Evolutionary conservation across 53 echinoderm and acorn worm species (phyloP).

Genomic region (Echinarachnius parma): DNA sequence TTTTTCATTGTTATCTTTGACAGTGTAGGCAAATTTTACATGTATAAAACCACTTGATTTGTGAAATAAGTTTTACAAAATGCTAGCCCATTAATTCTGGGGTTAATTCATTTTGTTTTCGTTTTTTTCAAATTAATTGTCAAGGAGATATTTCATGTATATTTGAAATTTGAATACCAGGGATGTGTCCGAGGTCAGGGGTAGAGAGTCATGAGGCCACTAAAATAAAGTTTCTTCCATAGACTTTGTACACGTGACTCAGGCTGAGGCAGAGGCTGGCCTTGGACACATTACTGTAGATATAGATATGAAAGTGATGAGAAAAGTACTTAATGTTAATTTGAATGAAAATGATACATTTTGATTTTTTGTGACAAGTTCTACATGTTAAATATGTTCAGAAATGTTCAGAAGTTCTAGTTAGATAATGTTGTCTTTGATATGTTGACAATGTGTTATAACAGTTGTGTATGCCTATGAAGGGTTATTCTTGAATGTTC

Average conservation of each 20-base stretch:
- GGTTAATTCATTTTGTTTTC: slow-evolving; percentile 1
- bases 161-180: slow-evolving; percentile 2
- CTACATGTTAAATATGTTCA: too few species aligned
- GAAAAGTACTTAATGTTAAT: too few species aligned
- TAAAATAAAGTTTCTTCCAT: slow-evolving; percentile 10
- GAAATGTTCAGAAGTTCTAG: too few species aligned
- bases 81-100: slow-evolving; percentile 5
- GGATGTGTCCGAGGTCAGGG: neutral
- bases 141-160: slow-evolving; percentile 11
- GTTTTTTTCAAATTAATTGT: neutral
- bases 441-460: neutral
- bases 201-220: neutral
- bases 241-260: slow-evolving; percentile 10
- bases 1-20: slow-evolving; percentile 1
- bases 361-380: too few species aligned
- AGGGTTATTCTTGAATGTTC: slow-evolving; percentile 8
- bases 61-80: slow-evolving; percentile 8
- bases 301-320: slow-evolving; percentile 10
- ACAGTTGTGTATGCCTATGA: slow-evolving; percentile 7
- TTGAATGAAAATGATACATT: too few species aligned
- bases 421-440: slow-evolving; percentile 12
- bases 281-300: too few species aligned
- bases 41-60: slow-evolving; percentile 9
- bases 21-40: slow-evolving; percentile 10
- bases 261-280: too few species aligned